Base-by-base conservation (phyloP, 2,888 invertebrate genomes). In the Metacarcinus magister region DNA sequence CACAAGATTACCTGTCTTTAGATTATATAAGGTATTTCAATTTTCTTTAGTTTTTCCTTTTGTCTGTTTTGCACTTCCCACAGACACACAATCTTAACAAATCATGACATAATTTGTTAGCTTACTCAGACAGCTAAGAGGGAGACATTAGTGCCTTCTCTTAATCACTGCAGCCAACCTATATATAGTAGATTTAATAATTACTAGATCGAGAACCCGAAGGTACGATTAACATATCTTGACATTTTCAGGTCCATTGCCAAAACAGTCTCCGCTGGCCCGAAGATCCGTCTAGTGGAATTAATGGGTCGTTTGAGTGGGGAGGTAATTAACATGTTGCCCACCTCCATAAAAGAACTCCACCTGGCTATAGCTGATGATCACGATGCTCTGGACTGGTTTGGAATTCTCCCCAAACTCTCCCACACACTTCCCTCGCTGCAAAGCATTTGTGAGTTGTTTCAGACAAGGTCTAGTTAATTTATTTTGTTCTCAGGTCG, bases 321-420 rank as follows among this genome's bases (percentile, higher is more conserved):
- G 2, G 28, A 13, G 54, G 89, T 89, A 16, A 23, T 89, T 13
- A 16, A 23, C 13, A 23, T 16, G 28, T 48, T 94, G 8, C 94
- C 89, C 5, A 46, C 87, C 54, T 87, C 46, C 54, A 32, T 94
- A 5, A 43, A 32, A 46, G 94, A 89, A 28, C 54, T 94, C 8
- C 89, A n/a, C 2, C 39, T 94, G 28, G 43, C 94, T 19, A 5
- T 94, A 16, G 94, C 94, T 54, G 94, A 94, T 43, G 94, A 94
- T 39, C 8, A 94, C 39, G 82, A 94, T 13, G 48, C 82, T 39
- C 82, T 82, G 32, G 44, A 46, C 39, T 89, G 93, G 93, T 13
- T n/a, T 16, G 2, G 39, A 0, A 19, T 16, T 13, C 60, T 67
- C 3, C 32, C 39, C 23, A 39, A 8, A n/a, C 39, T 93, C 23